phyloP scores from a whole-genome alignment of 1,140 invertebrate genomes.

The Bactericera cockerelli region DNA sequence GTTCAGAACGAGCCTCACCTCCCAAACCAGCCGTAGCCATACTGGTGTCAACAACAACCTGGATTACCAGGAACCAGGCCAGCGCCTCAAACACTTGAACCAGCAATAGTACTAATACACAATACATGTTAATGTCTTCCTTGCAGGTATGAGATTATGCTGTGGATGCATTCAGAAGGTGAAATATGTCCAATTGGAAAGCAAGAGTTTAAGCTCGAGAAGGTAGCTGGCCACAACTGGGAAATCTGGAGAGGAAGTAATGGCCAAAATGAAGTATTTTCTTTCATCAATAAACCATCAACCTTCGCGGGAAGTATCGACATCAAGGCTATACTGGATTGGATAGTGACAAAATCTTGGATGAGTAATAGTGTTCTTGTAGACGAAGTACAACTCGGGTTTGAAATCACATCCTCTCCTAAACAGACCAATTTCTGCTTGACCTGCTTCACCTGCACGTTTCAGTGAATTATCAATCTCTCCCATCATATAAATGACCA shows the following conservation, averaged over 20 bases:
- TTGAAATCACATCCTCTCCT: not conserved
- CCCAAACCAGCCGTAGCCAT: too few relatives aligned
- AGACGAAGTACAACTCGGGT: not conserved
- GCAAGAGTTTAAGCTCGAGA: not conserved
- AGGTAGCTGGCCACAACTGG: not conserved
- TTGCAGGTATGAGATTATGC: constrained; percentile 5
- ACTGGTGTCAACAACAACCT: too few relatives aligned
- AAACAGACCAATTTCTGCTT: not conserved
- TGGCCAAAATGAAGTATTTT: not conserved
- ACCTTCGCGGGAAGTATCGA: not conserved
- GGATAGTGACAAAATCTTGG: not conserved
- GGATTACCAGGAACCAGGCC: too few relatives aligned
- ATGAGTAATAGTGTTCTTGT: not conserved
- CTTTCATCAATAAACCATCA: not conserved
- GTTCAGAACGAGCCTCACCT: too few relatives aligned
- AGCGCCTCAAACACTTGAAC: too few relatives aligned
- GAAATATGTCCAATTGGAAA: not conserved
- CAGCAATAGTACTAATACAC: too few relatives aligned
- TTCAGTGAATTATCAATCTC: too few relatives aligned
- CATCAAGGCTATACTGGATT: not conserved
- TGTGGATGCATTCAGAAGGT: not conserved
- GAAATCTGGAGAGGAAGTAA: not conserved
- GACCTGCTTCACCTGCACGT: not conserved
- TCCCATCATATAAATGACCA: too few relatives aligned
- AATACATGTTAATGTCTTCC: too few relatives aligned